Percentiles rank a stretch among this genome's conserved stretches.
Evolutionary conservation across 1,140 invertebrate genomes (phyloP).

Genomic region (Drosophila dunni): DNA sequence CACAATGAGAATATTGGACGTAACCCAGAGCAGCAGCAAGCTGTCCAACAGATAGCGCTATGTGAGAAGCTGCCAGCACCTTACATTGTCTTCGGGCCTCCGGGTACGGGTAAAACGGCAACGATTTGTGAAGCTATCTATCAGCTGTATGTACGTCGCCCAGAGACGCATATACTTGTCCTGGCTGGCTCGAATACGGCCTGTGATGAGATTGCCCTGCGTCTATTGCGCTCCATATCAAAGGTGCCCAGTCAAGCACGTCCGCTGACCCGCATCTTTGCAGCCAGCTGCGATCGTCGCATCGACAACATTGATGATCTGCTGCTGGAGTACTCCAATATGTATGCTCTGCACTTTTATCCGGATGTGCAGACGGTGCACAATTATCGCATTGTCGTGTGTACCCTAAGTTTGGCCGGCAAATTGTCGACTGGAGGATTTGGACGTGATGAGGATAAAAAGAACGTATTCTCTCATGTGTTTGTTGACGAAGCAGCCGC

Average conservation of each 20-base stretch:
- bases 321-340: conserved; percentile 75
- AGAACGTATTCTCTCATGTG: conserved; percentile 88
- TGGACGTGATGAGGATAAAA: conserved; percentile 84
- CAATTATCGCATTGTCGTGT: conserved; percentile 72
- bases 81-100: conserved; percentile 92
- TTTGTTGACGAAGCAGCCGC: conserved; percentile 96
- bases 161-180: conserved; percentile 87
- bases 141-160: conserved; percentile 84
- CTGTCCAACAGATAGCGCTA: conserved; percentile 88
- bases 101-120: conserved; percentile 92
- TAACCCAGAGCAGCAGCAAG: conserved; percentile 88
- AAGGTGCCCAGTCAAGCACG: conserved; percentile 57
- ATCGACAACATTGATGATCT: conserved; percentile 75
- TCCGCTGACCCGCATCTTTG: conserved; percentile 84
- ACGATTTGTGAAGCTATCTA: conserved; percentile 90
- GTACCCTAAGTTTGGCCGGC: conserved; percentile 85
- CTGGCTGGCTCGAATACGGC: conserved; percentile 91
- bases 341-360: conserved; percentile 73
- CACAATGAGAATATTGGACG: conserved; percentile 43
- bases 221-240: conserved; percentile 85
- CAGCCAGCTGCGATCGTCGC: conserved; percentile 84
- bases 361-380: conserved; percentile 71
- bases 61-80: conserved; percentile 87
- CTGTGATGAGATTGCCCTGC: conserved; percentile 89
- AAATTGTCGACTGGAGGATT: conserved; percentile 88